These are phyloP conservation scores for Lepisosteus osseus DNA, from an alignment of 2,113 vertebrate species.

Conservation along the genomic window DNA sequence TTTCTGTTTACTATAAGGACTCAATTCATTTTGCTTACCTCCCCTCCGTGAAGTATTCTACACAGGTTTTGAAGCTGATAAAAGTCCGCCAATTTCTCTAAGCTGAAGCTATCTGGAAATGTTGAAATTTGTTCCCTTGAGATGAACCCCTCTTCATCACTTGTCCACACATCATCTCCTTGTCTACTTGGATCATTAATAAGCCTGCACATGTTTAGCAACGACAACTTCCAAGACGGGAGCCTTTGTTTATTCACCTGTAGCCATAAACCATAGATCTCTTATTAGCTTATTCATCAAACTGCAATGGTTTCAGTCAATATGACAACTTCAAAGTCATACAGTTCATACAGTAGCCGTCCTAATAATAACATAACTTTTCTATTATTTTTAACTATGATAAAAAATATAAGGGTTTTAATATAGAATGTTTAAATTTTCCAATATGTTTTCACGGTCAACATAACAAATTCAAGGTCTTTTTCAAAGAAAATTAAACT, in stretches of 20 bases:
- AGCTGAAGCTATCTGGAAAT: slow-evolving; percentile 61
- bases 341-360: no score
- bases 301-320: background rate
- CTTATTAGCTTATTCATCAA: background rate
- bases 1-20: no score
- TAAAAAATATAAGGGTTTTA: no score
- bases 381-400: no score
- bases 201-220: slow-evolving; percentile 80
- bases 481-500: no score
- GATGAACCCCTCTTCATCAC: slow-evolving; percentile 62
- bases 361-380: no score
- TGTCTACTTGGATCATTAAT: slow-evolving; percentile 64
- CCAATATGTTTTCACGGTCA: no score
- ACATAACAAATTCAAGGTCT: no score
- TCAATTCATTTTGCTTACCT: slow-evolving; percentile 61
- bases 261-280: slow-evolving; percentile 17
- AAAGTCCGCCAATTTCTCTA: slow-evolving; percentile 75
- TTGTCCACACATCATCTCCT: slow-evolving; percentile 52
- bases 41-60: slow-evolving; percentile 75
- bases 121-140: slow-evolving; percentile 58
- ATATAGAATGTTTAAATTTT: no score
- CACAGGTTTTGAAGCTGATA: slow-evolving; percentile 83
- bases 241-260: slow-evolving; percentile 70
- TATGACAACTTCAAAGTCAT: background rate
- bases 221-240: slow-evolving; percentile 83